A percentile compares a stretch with the other conserved stretches of the same genome.
Evolutionary conservation across 1,140 invertebrate genomes (phyloP).

Genomic region (Colletes latitarsis): DNA sequence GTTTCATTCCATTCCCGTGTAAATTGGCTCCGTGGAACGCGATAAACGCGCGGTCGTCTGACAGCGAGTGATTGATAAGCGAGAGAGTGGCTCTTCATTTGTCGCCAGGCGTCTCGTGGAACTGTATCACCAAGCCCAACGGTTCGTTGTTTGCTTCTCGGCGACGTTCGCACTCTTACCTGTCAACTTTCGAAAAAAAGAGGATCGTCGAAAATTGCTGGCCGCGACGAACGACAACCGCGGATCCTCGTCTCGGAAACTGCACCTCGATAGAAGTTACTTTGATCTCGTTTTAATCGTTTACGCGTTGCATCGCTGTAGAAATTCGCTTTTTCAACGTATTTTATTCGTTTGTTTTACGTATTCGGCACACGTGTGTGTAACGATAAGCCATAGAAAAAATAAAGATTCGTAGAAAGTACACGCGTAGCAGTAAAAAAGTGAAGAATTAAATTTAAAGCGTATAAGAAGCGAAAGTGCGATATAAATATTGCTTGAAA

Average conservation of each 20-base stretch:
- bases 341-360: too few species aligned
- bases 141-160: background rate
- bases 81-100: conserved; percentile 28
- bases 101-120: background rate
- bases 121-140: conserved; percentile 2
- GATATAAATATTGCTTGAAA: too few species aligned
- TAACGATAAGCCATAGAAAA: too few species aligned
- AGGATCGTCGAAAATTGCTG: background rate
- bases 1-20: conserved; percentile 18
- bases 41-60: conserved; percentile 4
- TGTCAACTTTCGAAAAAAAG: background rate
- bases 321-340: too few species aligned
- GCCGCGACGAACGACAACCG: background rate
- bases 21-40: conserved; percentile 33
- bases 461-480: too few species aligned
- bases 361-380: too few species aligned
- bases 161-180: background rate
- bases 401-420: too few species aligned
- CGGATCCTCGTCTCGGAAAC: background rate
- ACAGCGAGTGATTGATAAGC: conserved; percentile 45
- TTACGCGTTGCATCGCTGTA: too few species aligned
- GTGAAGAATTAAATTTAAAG: too few species aligned
- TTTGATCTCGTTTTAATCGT: too few species aligned
- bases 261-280: too few species aligned
- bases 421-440: too few species aligned